Conservation (phyloP, 1,140 invertebrate species). For the Penaeus chinensis region DNA sequence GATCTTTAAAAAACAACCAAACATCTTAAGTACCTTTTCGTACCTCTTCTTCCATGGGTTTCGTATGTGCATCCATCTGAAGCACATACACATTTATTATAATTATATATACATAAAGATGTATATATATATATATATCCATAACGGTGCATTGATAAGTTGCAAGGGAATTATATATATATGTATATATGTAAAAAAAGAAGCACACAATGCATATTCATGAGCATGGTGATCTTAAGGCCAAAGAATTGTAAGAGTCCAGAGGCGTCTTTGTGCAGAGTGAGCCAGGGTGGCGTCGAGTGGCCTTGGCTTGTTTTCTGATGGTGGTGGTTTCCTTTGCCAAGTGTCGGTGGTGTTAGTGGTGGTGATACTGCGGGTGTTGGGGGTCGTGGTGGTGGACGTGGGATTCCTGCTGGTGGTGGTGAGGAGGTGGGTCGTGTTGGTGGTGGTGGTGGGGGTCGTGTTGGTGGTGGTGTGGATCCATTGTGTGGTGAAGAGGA, state of each 20-base stretch:
- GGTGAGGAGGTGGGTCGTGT: not conserved
- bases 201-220: constrained; percentile 47
- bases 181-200: constrained; percentile 47
- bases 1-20: constrained; percentile 22
- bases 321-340: not conserved
- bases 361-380: constrained; percentile 51
- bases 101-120: not conserved
- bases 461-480: constrained; percentile 10
- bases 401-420: constrained; percentile 37
- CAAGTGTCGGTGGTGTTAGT: constrained; percentile 23
- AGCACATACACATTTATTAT: constrained; percentile 35
- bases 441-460: not conserved
- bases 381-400: constrained; percentile 18
- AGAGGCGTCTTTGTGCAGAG: not conserved
- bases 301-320: not conserved
- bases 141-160: constrained; percentile 41
- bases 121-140: constrained; percentile 20
- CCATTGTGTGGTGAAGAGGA: not conserved
- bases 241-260: constrained; percentile 27
- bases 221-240: constrained; percentile 52
- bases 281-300: constrained; percentile 4
- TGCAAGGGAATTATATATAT: constrained; percentile 27
- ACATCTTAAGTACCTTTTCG: constrained; percentile 4
- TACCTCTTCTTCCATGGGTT: constrained; percentile 2
- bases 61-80: constrained; percentile 18